Base-by-base conservation (phyloP, 2,797 vertebrate species). In the Microctenopoma lineatum region DNA sequence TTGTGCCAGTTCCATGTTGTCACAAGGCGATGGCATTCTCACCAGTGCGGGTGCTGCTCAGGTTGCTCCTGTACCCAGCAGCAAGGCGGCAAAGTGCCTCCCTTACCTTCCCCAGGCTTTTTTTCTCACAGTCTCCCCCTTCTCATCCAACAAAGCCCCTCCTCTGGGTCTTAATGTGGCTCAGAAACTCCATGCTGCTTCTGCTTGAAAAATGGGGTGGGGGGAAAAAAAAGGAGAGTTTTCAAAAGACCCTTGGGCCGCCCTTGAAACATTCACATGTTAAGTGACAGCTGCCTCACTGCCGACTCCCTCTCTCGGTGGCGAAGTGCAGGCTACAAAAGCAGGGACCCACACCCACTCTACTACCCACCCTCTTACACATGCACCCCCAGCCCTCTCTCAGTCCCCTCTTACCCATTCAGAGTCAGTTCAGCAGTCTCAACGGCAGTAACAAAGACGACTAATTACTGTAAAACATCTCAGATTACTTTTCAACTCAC, bases 401-500 rank as follows among this genome's bases (percentile, higher is more conserved):
- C 70, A 71, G 54, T 55, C 69, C 83, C 89, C 65, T 57, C 73
- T 77, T 85, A 78, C 73, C 86, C 85, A 91, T 94, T 92, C 90
- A 92, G 80, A 91, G 84, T 66, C 83, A 80, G 77, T 83, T 75
- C 87, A 80, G 84, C 81, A 90, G 86, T 84, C 81, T 85, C 80
- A 79, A 83, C 84, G 86, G 86, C 72, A 78, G 87, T 85, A 88
- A 92, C 92, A 93, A 93, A 90, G 84, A 87, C 73, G 42, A 82
- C 92, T 94, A 94, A 95, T 94, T 94, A 94, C 92, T 88, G 92
- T 92, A 93, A 93, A 94, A 94, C 90, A 92, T 90, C 89, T 93
- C 85, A 81, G 82, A 92, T 94, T 92, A 92, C 90, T 89, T 92
- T 91, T 92, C 84, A 90, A 88, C 88, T 89, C 76, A 75, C 81